A percentile compares a stretch with the other conserved stretches of the same genome.
These are phyloP conservation scores for Nephotettix cincticeps DNA, from an alignment of 1,140 invertebrate genomes.

Conservation along the genomic window DNA sequence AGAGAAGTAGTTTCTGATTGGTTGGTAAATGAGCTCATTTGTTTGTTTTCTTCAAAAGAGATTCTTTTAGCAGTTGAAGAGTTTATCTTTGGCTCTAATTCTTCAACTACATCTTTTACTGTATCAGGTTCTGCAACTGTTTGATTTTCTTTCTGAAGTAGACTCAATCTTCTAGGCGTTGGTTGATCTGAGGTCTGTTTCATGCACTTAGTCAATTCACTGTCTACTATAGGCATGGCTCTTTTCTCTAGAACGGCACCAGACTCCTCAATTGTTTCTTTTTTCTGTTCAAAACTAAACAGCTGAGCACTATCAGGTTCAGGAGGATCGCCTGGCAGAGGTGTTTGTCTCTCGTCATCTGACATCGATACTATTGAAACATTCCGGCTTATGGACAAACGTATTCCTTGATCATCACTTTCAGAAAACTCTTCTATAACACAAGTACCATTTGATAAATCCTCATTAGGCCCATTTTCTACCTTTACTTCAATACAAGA, in stretches of 20 bases:
- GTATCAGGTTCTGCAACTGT: conserved; percentile 8
- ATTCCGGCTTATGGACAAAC: conserved; percentile 51
- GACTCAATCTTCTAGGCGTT: conserved; percentile 36
- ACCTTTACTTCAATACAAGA: conserved; percentile 54
- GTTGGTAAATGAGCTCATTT: too few relatives aligned
- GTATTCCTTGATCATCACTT: conserved; percentile 40
- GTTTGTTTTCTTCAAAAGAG: neutral
- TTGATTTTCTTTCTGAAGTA: conserved; percentile 36
- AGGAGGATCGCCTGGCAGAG: conserved; percentile 15
- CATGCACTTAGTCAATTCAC: too few relatives aligned
- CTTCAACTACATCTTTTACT: conserved; percentile 11
- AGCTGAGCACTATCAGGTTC: neutral
- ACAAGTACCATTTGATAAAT: conserved; percentile 38
- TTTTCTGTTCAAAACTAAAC: conserved; percentile 6
- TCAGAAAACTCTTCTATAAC: conserved; percentile 49
- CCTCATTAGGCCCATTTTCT: conserved; percentile 44
- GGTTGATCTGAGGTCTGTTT: neutral
- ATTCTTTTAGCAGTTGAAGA: neutral
- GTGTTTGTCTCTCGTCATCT: conserved; percentile 54
- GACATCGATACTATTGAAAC: conserved; percentile 64
- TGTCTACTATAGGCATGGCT: conserved; percentile 33
- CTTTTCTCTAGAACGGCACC: conserved; percentile 19
- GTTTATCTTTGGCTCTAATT: neutral
- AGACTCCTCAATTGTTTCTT: neutral
- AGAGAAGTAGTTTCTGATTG: too few relatives aligned